Conservation (phyloP, 2,888 invertebrate species). For the Ganaspis brasiliensis region DNA sequence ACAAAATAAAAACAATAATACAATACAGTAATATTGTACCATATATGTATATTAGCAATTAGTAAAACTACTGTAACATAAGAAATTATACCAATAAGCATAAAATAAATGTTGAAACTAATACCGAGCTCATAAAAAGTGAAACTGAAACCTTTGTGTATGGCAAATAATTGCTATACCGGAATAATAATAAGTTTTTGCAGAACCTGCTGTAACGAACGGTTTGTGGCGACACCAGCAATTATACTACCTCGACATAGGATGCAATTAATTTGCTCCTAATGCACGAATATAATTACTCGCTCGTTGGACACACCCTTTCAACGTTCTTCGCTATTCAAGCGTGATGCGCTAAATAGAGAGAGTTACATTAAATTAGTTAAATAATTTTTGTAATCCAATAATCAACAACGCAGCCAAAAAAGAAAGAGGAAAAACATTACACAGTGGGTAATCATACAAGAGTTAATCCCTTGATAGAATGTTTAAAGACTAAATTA, state of each 20-base stretch:
- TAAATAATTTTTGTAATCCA: background rate
- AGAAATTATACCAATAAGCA: too few species aligned
- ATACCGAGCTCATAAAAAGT: background rate
- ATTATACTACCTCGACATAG: constrained; percentile 25
- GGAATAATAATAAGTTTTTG: constrained; percentile 10
- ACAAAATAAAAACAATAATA: too few species aligned
- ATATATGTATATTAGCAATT: too few species aligned
- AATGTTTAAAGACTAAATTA: too few species aligned
- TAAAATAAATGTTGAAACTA: too few species aligned
- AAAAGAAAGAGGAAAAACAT: background rate
- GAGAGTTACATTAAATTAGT: constrained; percentile 5
- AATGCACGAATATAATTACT: constrained; percentile 36
- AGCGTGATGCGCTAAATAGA: background rate
- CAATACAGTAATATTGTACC: too few species aligned
- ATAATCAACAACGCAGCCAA: background rate
- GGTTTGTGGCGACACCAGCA: constrained; percentile 28
- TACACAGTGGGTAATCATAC: background rate
- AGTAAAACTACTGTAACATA: too few species aligned
- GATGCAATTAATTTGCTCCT: constrained; percentile 14
- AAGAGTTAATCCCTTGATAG: too few species aligned
- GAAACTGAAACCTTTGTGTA: background rate
- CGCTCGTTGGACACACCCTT: constrained; percentile 33
- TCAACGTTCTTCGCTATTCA: constrained; percentile 21
- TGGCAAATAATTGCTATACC: constrained; percentile 5
- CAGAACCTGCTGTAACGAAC: constrained; percentile 21